Conservation (phyloP, 2,888 invertebrate genomes). For the Eledona agricola region DNA sequence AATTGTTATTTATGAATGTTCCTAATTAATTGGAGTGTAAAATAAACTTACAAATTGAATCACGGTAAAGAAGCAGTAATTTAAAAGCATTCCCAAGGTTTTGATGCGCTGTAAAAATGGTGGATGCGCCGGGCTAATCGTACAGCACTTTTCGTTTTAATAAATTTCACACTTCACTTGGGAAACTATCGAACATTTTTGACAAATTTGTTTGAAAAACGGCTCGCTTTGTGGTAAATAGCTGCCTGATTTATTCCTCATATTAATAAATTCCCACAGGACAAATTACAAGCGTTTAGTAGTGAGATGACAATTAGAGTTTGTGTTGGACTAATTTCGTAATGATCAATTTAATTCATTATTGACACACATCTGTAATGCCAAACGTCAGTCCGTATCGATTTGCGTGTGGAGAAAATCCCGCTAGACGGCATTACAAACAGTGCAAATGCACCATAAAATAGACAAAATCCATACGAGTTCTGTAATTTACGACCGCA, state of each 20-base stretch:
- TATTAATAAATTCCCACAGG: too few species aligned
- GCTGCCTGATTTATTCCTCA: too few species aligned
- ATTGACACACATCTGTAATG: conserved; percentile 11
- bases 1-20: too few species aligned
- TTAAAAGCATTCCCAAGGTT: not conserved
- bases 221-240: too few species aligned
- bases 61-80: not conserved
- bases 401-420: conserved; percentile 26
- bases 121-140: conserved; percentile 27
- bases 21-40: too few species aligned
- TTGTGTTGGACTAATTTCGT: conserved; percentile 29
- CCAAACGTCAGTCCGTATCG: conserved; percentile 23
- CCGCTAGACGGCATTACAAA: conserved; percentile 14
- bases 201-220: too few species aligned
- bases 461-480: conserved; percentile 15
- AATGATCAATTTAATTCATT: conserved; percentile 32
- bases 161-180: too few species aligned
- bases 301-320: too few species aligned
- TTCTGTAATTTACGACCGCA: conserved; percentile 12
- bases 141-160: too few species aligned
- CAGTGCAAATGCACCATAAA: conserved; percentile 23
- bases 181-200: too few species aligned
- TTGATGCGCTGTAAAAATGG: conserved; percentile 9
- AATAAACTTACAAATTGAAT: conserved; percentile 7
- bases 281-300: too few species aligned